Base-by-base conservation (phyloP, 1,140 invertebrate genomes). In the Papilio glaucus region DNA sequence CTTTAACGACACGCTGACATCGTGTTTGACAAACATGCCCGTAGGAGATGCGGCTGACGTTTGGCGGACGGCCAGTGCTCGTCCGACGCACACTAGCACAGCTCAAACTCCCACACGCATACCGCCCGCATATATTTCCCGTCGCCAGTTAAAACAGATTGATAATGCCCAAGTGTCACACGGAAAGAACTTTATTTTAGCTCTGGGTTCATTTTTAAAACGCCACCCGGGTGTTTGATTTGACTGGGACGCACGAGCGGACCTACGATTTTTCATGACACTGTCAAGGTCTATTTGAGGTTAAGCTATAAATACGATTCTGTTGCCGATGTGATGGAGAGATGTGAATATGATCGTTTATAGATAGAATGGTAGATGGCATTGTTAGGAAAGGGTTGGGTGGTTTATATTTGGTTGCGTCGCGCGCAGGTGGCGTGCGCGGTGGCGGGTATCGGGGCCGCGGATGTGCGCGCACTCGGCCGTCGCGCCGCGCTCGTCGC, bases 241-340 rank as follows among this genome's bases (percentile, higher is more conserved):
- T n/a, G 86, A 85, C 88, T 85, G 73, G 68, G 84, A 89, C 83
- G 84, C 83, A 79, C 78, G 77, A 81, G 80, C 84, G 79, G 74
- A 78, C 75, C n/a, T n/a, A n/a, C n/a, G n/a, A 88, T 91, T 89
- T 92, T 87, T 90, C 87, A 90, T 86, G 83, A 80, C 86, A 88
- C 85, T 90, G 89, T 89, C 90, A 92, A 92, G 90, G 90, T 92
- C 90, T 85, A 91, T 90, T 87, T 92, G 90, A 91, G 90, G 90
- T 92, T 91, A 81, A 68, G 82, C 71, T 91, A 90, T 88, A 90
- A 90, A 92, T 92, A 92, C 72, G 26, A 77, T 81, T 76, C 69
- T 75, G 72, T 81, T 72, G 80, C 78, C 79, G 75, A 80, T 87
- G 85, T 84, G 81, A 83, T 72, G 61, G 75, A 82, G 74, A 73